Conservation (phyloP, 2,888 invertebrate species). For the Atherix ibis region DNA sequence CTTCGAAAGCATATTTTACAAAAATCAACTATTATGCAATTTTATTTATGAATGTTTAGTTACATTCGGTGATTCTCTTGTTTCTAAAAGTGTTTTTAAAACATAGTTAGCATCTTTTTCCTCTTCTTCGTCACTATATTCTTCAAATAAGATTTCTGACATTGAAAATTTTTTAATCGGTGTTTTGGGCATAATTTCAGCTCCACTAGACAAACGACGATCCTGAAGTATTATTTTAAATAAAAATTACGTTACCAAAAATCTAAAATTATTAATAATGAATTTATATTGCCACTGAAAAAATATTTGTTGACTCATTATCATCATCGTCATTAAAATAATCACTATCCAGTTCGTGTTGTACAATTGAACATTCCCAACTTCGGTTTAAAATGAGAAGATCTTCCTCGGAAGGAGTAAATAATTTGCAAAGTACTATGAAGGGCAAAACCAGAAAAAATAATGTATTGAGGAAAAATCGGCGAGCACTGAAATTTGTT, state of each 20-base stretch:
- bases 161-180: no score
- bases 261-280: no score
- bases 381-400: conserved; percentile 13
- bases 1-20: not conserved
- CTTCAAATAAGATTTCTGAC: conserved; percentile 5
- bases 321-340: conserved; percentile 11
- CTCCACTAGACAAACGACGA: no score
- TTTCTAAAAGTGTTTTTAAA: conserved; percentile 14
- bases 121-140: conserved; percentile 13
- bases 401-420: conserved; percentile 18
- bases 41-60: no score
- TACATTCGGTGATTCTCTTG: conserved; percentile 16
- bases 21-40: not conserved
- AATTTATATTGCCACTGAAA: no score
- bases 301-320: no score
- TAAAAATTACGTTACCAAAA: no score
- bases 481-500: conserved; percentile 5
- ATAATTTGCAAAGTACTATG: conserved; percentile 20
- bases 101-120: conserved; percentile 16
- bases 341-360: conserved; percentile 6
- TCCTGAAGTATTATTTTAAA: no score
- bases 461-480: conserved; percentile 19
- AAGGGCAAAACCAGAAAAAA: conserved; percentile 19
- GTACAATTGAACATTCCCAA: conserved; percentile 17
- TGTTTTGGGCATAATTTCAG: no score